A percentile compares a stretch with the other conserved stretches of the same genome.
Evolutionary conservation across 35 echinoderm and acorn worm species (phyloP).

Genomic region (Ptychodera flava): DNA sequence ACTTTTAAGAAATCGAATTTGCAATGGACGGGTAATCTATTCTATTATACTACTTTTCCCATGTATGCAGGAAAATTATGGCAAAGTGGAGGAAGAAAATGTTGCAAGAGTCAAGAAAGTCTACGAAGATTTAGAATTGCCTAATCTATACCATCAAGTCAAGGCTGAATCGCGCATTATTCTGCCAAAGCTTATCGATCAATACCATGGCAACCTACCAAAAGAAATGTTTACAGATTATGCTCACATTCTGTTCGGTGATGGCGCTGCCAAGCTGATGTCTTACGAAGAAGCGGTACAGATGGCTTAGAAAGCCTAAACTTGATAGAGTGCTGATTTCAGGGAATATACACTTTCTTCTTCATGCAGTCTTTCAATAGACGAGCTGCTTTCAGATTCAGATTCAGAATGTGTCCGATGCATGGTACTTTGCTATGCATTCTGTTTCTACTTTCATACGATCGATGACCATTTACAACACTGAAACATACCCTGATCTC

Average conservation of each 20-base stretch:
- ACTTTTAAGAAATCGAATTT: not conserved
- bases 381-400: too few relatives aligned
- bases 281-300: not conserved
- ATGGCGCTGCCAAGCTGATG: not conserved
- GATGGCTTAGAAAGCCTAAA: too few relatives aligned
- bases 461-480: too few relatives aligned
- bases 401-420: too few relatives aligned
- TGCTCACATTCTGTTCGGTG: slow-evolving; percentile 8
- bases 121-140: slow-evolving; percentile 65
- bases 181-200: slow-evolving; percentile 47
- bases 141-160: slow-evolving; percentile 38
- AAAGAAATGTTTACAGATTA: slow-evolving; percentile 90
- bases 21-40: not conserved
- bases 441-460: too few relatives aligned
- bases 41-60: not conserved
- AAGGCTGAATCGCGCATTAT: slow-evolving; percentile 57
- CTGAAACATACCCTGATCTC: too few relatives aligned
- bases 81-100: slow-evolving; percentile 49
- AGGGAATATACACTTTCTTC: too few relatives aligned
- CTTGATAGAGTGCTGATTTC: too few relatives aligned
- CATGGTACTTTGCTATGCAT: too few relatives aligned
- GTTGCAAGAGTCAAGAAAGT: slow-evolving; percentile 68
- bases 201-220: slow-evolving; percentile 38
- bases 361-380: too few relatives aligned
- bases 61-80: slow-evolving; percentile 75